Base-by-base conservation (phyloP, 2,797 vertebrate genomes). In the Moxostoma hubbsi region DNA sequence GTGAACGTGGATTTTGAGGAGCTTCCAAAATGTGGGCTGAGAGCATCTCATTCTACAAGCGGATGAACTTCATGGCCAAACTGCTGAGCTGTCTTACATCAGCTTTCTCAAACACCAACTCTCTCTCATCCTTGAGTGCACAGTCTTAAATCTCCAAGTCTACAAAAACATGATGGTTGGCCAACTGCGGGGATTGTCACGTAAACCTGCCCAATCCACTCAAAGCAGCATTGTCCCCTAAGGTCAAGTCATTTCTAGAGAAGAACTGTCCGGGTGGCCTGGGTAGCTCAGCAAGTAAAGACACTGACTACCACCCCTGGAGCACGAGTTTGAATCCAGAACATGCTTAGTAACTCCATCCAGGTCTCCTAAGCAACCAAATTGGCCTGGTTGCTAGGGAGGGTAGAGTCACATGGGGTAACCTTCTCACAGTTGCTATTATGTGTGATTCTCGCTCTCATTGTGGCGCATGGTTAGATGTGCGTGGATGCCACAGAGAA, bases 191-290 rank as follows among this genome's bases (percentile, higher is more conserved):
- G 45, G 58, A 71, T 72, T 66, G 57, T 13, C 54, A 78, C 62
- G 74, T 68, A 47, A 65, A 77, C 68, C 63, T 57, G 64, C 73
- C 66, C 72, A 73, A 66, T 78, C 74, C 61, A 68, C 78, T 67
- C 75, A 81, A 50, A 77, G 46, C 9, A 73, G 13, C 58, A 57
- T 61, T 77, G 70, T 82, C 8, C 12, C 45, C 74, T 47, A 43
- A 57, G 46, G 46, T 58, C 24, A 73, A 73, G 46, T 10, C 57
- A 4, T 45, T 46, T 66, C 24, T 53, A 50, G 18, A 36, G 58
- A 47, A 75, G 50, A 69, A 55, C 75, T 24, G 24, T 24, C 24
- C 3, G 24, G 24, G 24, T 24, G 24, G 24, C 24, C 24, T 24
- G 24, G 24, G 36, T 36, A 36, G 36, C 36, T 36, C 36, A 36